Conservation (phyloP, 2,113 vertebrate species). For the Saccopteryx bilineata region DNA sequence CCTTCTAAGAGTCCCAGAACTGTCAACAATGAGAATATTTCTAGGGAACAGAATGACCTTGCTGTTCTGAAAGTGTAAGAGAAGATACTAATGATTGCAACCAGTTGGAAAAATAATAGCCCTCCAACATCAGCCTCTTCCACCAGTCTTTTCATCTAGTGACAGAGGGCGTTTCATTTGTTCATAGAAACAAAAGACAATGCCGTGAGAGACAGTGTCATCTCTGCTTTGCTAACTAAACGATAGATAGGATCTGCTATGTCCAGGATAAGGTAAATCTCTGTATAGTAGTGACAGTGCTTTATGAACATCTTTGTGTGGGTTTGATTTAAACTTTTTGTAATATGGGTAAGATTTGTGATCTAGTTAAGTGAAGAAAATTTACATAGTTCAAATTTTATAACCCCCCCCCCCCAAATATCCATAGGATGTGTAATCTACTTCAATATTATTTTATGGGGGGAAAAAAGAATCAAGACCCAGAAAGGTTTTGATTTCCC, state of each 20-base stretch:
- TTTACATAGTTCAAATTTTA: constrained; percentile 14
- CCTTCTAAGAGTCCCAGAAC: constrained; percentile 48
- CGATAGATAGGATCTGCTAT: neutral
- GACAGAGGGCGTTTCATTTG: neutral
- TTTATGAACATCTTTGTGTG: neutral
- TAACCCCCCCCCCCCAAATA: neutral
- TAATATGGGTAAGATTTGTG: neutral
- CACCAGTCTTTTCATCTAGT: neutral
- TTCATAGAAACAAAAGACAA: constrained; percentile 34
- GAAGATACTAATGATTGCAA: neutral
- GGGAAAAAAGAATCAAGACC: neutral
- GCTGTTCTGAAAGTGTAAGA: neutral
- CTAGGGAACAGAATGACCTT: neutral
- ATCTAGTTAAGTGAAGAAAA: constrained; percentile 23
- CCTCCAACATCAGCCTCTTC: neutral
- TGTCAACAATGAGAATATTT: constrained; percentile 63
- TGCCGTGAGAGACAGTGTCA: neutral
- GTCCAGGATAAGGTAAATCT: neutral
- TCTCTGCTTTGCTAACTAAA: neutral
- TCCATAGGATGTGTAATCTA: neutral
- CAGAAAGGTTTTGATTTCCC: constrained; percentile 14
- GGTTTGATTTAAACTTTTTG: neutral
- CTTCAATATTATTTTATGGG: neutral
- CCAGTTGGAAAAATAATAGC: constrained; percentile 22
- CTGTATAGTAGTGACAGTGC: neutral